These are phyloP conservation scores for Sternotherus odoratus DNA, from an alignment of 2,797 vertebrate species.

Conservation along the genomic window DNA sequence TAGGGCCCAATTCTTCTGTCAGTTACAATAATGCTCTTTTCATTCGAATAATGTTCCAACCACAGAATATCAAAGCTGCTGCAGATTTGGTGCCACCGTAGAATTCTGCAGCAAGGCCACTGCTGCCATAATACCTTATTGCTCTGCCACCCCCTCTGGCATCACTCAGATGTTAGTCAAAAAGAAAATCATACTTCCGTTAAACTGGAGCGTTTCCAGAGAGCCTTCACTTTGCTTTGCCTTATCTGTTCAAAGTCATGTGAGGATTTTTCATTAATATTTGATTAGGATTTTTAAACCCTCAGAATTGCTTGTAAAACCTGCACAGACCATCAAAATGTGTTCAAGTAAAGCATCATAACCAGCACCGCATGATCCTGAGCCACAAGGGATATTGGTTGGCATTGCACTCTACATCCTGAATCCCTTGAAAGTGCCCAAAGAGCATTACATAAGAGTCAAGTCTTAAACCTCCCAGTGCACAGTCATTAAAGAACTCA, in stretches of 20 bases:
- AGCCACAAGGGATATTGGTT: conserved; percentile 11
- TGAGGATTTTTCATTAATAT: conserved; percentile 68
- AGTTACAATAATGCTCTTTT: neutral
- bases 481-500: neutral
- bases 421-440: conserved; percentile 18
- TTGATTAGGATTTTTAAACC: conserved; percentile 62
- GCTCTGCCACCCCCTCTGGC: neutral
- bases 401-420: neutral
- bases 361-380: conserved; percentile 14
- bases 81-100: neutral
- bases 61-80: neutral
- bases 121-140: accelerated
- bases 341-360: conserved; percentile 59
- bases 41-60: neutral
- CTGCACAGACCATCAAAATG: conserved; percentile 36
- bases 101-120: neutral
- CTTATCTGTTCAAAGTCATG: conserved; percentile 58
- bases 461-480: neutral
- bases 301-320: conserved; percentile 52
- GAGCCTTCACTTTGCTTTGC: neutral
- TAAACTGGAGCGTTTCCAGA: neutral
- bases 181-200: neutral
- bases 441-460: accelerated
- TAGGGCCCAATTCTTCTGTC: neutral
- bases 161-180: neutral